Percentiles rank a stretch among this genome's conserved stretches.
These are phyloP conservation scores for Proterorhinus semilunaris DNA, from an alignment of 2,113 vertebrate species.

Conservation along the genomic window DNA sequence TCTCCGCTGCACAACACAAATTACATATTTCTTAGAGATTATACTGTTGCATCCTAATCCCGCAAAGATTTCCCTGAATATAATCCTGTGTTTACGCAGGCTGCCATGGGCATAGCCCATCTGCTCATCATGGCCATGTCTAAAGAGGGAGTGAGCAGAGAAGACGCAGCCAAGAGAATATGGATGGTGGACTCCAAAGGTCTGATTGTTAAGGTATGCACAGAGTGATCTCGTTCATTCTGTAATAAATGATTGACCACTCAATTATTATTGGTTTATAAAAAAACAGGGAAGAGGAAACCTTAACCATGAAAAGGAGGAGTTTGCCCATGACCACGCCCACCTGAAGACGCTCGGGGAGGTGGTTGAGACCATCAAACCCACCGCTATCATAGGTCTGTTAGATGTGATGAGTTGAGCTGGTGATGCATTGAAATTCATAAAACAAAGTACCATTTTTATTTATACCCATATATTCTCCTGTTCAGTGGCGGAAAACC, in stretches of 20 bases:
- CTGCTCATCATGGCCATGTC: slow-evolving; percentile 93
- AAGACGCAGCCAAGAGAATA: slow-evolving; percentile 87
- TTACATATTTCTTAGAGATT: slow-evolving; percentile 1
- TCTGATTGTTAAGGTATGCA: slow-evolving; percentile 90
- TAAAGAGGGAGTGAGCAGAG: slow-evolving; percentile 83
- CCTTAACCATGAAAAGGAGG: slow-evolving; percentile 90
- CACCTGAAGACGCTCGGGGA: slow-evolving; percentile 87
- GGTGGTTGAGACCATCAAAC: slow-evolving; percentile 88
- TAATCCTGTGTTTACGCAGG: slow-evolving; percentile 68
- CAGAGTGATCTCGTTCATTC: neutral
- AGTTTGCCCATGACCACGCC: slow-evolving; percentile 92
- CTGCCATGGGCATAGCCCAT: slow-evolving; percentile 92
- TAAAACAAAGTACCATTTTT: slow-evolving; percentile 11
- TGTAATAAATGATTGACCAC: neutral
- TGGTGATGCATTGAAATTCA: neutral
- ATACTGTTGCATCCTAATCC: neutral
- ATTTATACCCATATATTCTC: slow-evolving; percentile 28
- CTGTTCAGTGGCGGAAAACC: slow-evolving; percentile 45
- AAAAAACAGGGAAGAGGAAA: slow-evolving; percentile 83
- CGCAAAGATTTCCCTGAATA: neutral
- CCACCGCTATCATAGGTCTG: slow-evolving; percentile 90
- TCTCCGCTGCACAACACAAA: neutral
- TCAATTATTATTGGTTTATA: neutral
- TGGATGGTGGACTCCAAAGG: slow-evolving; percentile 98
- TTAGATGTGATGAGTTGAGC: neutral